phyloP scores from a whole-genome alignment of 2,797 vertebrate genomes.

The Mustela erminea region DNA sequence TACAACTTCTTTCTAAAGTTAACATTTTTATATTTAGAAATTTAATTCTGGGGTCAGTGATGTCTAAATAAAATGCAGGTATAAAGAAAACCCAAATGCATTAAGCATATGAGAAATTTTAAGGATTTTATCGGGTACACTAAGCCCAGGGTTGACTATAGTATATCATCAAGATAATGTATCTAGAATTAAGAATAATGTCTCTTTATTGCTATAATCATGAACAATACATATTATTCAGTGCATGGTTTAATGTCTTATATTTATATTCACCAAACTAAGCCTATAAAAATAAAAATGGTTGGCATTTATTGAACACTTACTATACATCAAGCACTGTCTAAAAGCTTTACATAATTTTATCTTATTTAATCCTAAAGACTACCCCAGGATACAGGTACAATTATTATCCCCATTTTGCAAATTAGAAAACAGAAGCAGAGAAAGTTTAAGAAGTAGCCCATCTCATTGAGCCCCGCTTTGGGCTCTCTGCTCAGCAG shows the following conservation, averaged over 20 bases:
- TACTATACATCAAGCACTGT: neutral
- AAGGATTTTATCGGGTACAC: neutral
- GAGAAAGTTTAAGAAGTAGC: neutral
- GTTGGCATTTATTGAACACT: constrained; percentile 24
- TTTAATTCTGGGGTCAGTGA: constrained; percentile 28
- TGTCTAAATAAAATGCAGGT: neutral
- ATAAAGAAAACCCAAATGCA: neutral
- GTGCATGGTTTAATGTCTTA: neutral
- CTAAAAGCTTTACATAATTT: neutral
- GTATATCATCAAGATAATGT: neutral
- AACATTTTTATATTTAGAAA: constrained; percentile 37
- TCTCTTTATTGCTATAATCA: neutral
- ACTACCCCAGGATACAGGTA: neutral
- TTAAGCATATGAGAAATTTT: constrained; percentile 46
- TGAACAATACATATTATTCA: neutral
- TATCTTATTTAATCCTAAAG: constrained; percentile 55
- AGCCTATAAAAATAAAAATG: constrained; percentile 27
- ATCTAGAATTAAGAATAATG: constrained; percentile 41
- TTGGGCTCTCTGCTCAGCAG: too few species aligned
- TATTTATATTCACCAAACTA: constrained; percentile 8
- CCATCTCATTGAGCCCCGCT: neutral
- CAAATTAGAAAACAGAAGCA: neutral
- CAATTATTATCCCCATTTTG: neutral
- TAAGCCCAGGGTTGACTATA: neutral
- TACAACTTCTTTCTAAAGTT: neutral